Evolutionary conservation across 2,797 vertebrate genomes (phyloP).

Genomic region (Scomberomorus guttatus): DNA sequence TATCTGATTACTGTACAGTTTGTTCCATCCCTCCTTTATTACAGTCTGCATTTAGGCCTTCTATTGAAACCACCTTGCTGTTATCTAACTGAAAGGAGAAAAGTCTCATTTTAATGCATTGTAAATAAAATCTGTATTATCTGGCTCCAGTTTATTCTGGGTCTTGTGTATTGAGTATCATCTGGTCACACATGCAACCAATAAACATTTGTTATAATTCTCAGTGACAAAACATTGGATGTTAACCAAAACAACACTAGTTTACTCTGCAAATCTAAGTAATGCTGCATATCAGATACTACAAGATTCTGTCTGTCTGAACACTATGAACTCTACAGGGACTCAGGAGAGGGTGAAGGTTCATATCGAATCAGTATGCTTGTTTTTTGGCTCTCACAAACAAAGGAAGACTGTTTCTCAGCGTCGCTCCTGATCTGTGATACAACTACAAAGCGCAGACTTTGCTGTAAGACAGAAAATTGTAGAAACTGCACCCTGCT

Average conservation of each 20-base stretch:
- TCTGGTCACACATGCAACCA: neutral
- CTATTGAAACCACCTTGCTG: too few species aligned
- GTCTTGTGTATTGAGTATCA: neutral
- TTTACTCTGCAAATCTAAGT: neutral
- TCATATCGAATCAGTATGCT: neutral
- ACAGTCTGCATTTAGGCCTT: too few species aligned
- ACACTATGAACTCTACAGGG: neutral
- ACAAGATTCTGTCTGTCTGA: neutral
- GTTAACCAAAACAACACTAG: neutral
- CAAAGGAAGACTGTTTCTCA: constrained; percentile 2
- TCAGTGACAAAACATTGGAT: neutral
- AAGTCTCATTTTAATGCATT: too few species aligned
- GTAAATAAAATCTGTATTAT: too few species aligned
- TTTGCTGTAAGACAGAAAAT: constrained; percentile 15
- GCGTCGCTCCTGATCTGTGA: constrained; percentile 12
- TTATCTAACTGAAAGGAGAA: too few species aligned
- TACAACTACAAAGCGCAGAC: constrained; percentile 14
- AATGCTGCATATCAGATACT: neutral
- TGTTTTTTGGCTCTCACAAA: constrained; percentile 30
- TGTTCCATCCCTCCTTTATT: too few species aligned
- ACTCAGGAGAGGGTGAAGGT: constrained; percentile 16
- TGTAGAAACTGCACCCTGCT: constrained; percentile 6
- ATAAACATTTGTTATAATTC: neutral
- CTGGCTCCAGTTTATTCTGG: neutral
- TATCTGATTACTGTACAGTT: too few species aligned